These are phyloP conservation scores for Cordilura impudica DNA, from an alignment of 2,888 invertebrate genomes.

Conservation along the genomic window DNA sequence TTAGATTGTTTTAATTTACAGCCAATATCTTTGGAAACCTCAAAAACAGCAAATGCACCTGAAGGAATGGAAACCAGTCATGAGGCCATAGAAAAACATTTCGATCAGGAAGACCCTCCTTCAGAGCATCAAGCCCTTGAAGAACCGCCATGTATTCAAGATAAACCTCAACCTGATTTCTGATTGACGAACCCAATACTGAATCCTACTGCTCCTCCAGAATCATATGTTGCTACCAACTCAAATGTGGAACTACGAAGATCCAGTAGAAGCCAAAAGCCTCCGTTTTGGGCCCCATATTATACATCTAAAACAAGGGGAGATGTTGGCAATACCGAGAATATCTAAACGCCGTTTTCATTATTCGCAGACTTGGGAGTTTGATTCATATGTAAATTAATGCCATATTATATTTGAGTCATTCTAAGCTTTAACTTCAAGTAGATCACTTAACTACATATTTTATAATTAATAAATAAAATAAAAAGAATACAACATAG, in stretches of 20 bases:
- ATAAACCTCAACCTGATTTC: no score
- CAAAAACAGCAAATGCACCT: neutral
- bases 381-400: no score
- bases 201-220: neutral
- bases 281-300: neutral
- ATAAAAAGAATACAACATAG: no score
- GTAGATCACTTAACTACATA: no score
- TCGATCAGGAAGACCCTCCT: neutral
- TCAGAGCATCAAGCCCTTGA: neutral
- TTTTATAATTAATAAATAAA: no score
- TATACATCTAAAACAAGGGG: slow-evolving; percentile 2
- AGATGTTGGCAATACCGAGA: no score
- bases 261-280: neutral
- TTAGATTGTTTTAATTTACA: neutral
- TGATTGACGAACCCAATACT: neutral
- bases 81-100: neutral
- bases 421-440: no score
- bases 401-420: no score
- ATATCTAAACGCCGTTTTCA: no score
- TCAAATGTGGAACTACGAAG: slow-evolving; percentile 1
- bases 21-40: neutral
- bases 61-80: neutral
- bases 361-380: no score
- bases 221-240: neutral
- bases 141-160: neutral